These are phyloP conservation scores for Xenopus laevis DNA, from an alignment of 2,113 vertebrate genomes.

Conservation along the genomic window DNA sequence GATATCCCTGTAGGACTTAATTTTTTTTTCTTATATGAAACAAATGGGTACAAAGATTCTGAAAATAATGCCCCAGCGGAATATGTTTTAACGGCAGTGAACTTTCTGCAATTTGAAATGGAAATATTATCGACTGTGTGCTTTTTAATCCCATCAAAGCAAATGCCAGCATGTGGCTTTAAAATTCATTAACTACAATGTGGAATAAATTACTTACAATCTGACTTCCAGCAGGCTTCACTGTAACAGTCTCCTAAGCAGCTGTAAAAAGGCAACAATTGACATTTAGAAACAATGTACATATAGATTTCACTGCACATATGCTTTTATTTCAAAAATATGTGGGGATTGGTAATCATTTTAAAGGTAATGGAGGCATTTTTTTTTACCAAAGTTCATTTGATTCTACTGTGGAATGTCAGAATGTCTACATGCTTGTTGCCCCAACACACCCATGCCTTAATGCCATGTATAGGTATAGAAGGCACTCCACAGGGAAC, in stretches of 20 bases:
- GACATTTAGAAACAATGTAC: neutral
- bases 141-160: neutral
- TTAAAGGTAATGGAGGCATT: too few species aligned
- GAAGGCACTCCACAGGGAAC: too few species aligned
- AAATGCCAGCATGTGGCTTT: constrained; percentile 1
- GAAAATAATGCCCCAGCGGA: neutral
- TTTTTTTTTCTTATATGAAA: neutral
- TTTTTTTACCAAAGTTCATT: too few species aligned
- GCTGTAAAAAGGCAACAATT: neutral
- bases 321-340: too few species aligned
- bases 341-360: too few species aligned
- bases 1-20: neutral
- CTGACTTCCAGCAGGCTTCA: neutral
- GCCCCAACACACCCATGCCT: too few species aligned
- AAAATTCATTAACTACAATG: constrained; percentile 13
- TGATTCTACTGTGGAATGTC: too few species aligned
- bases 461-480: too few species aligned
- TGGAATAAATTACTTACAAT: constrained; percentile 17
- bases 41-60: neutral
- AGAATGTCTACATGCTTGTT: too few species aligned
- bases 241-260: neutral
- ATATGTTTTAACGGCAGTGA: neutral
- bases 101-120: neutral
- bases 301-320: too few species aligned
- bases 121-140: neutral